These are phyloP conservation scores for Crax fasciolata DNA, from an alignment of 2,797 vertebrate genomes.

Conservation along the genomic window DNA sequence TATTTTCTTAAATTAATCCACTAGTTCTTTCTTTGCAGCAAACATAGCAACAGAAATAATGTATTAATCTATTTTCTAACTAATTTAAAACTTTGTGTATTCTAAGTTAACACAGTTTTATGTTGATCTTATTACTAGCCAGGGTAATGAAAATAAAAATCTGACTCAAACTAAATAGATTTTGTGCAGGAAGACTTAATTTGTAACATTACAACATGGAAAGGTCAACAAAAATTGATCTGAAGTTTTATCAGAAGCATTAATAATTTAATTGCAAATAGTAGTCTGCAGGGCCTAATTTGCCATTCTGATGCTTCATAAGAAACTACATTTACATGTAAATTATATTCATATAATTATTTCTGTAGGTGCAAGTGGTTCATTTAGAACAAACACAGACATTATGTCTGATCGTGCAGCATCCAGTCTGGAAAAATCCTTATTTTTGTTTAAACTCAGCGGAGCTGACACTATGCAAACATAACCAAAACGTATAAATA, in stretches of 20 bases:
- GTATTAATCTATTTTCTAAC: slow-evolving; percentile 19
- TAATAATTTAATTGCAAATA: slow-evolving; percentile 93
- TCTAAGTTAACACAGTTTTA: slow-evolving; percentile 56
- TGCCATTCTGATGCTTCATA: slow-evolving; percentile 82
- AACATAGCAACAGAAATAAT: neutral
- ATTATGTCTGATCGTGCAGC: slow-evolving; percentile 54
- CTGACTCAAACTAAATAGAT: slow-evolving; percentile 72
- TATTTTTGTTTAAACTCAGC: slow-evolving; percentile 43
- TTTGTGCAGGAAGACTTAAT: slow-evolving; percentile 77
- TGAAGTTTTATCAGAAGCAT: slow-evolving; percentile 88
- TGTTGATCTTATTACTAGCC: slow-evolving; percentile 42
- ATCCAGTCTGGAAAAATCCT: slow-evolving; percentile 51
- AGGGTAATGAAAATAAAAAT: slow-evolving; percentile 72
- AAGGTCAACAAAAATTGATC: slow-evolving; percentile 91
- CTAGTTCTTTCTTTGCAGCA: neutral
- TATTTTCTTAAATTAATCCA: neutral
- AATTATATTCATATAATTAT: slow-evolving; percentile 91
- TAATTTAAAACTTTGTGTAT: slow-evolving; percentile 58
- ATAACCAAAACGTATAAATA: slow-evolving; percentile 27
- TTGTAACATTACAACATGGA: slow-evolving; percentile 74
- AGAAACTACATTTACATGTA: slow-evolving; percentile 93
- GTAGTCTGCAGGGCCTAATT: slow-evolving; percentile 90
- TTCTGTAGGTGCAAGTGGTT: slow-evolving; percentile 82
- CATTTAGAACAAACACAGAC: slow-evolving; percentile 63
- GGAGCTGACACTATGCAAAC: neutral